phyloP scores from a whole-genome alignment of 2,888 invertebrate genomes.

The Drosophila meridionalis region DNA sequence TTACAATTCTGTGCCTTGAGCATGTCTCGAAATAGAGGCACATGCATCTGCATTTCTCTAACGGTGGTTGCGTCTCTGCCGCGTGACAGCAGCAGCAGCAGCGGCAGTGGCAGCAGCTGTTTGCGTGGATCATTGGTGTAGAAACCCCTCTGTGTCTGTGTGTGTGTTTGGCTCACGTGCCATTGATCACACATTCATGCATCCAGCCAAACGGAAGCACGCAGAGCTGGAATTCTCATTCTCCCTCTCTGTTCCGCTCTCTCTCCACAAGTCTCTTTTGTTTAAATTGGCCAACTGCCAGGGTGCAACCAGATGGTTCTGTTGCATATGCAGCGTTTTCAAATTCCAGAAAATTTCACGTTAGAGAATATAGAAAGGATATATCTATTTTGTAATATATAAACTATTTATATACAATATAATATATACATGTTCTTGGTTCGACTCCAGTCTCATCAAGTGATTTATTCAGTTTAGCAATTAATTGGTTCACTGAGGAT shows the following conservation, averaged over 20 bases:
- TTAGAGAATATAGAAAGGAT: background rate
- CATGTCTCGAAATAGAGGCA: conserved; percentile 28
- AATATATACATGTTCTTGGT: background rate
- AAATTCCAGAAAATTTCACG: background rate
- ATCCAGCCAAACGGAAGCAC: conserved; percentile 9
- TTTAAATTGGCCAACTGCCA: conserved; percentile 49
- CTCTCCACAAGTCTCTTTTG: background rate
- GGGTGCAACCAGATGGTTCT: conserved; percentile 30
- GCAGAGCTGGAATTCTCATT: background rate
- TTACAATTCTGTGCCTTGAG: conserved; percentile 17
- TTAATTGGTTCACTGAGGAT: background rate
- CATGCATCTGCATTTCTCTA: conserved; percentile 15
- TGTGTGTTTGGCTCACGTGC: conserved; percentile 56
- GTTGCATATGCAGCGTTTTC: background rate
- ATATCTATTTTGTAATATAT: background rate
- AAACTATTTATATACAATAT: background rate
- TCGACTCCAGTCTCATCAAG: background rate
- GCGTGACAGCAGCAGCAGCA: conserved; percentile 6
- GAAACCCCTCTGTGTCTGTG: background rate
- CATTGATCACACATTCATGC: conserved; percentile 46
- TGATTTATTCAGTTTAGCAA: background rate
- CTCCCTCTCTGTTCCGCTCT: background rate
- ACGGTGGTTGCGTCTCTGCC: conserved; percentile 30
- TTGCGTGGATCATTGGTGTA: conserved; percentile 8
- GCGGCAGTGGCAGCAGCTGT: background rate